Evolutionary conservation across 1,140 invertebrate species (phyloP).

Genomic region (Panagrolaimus sp.): DNA sequence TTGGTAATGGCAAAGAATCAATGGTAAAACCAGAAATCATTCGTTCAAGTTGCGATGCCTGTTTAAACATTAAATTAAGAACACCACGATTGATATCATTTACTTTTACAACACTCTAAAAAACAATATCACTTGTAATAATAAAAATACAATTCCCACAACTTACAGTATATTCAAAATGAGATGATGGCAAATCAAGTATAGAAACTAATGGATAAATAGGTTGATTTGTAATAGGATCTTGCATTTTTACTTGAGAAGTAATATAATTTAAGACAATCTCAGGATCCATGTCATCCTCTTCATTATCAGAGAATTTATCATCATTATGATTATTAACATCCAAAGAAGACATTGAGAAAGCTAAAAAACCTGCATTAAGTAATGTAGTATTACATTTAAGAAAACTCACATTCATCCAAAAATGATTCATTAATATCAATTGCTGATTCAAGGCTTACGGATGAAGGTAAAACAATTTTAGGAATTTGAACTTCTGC

Average conservation of each 20-base stretch:
- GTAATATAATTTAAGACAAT: background rate
- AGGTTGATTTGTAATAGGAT: background rate
- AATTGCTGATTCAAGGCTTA: too few species aligned
- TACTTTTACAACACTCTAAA: conserved; percentile 3
- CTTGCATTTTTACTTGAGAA: conserved; percentile 3
- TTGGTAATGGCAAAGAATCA: background rate
- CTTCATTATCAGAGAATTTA: background rate
- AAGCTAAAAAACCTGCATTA: background rate
- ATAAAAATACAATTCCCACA: too few species aligned
- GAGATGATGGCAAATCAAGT: background rate
- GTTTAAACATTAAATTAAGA: background rate
- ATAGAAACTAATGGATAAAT: background rate
- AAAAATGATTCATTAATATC: background rate
- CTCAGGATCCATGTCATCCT: conserved; percentile 1
- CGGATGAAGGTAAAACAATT: too few species aligned
- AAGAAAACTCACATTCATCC: background rate
- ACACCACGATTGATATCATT: conserved; percentile 5
- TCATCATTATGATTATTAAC: background rate
- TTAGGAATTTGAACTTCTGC: background rate
- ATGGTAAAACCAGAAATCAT: background rate
- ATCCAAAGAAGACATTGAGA: too few species aligned
- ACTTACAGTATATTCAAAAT: conserved; percentile 6
- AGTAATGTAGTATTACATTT: too few species aligned
- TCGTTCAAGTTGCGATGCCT: background rate
- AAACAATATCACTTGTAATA: background rate